These are phyloP conservation scores for Centroberyx gerrardi DNA, from an alignment of 2,797 vertebrate genomes.

Conservation along the genomic window DNA sequence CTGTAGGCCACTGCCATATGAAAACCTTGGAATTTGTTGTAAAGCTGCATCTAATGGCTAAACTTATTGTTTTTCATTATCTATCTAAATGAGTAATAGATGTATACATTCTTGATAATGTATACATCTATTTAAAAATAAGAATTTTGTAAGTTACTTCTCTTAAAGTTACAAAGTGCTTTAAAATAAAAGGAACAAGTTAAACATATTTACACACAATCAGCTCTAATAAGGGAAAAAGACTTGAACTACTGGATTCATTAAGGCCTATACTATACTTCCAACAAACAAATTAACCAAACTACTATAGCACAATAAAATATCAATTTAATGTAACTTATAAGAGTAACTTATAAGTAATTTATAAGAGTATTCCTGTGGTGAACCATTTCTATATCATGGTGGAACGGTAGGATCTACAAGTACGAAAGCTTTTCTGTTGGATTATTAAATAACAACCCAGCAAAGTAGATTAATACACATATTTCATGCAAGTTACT, in stretches of 20 bases:
- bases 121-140: background rate
- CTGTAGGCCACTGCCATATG: background rate
- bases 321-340: too few relatives aligned
- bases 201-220: background rate
- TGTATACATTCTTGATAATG: background rate
- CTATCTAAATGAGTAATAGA: background rate
- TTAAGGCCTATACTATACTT: background rate
- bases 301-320: too few relatives aligned
- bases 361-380: too few relatives aligned
- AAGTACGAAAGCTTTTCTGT: background rate
- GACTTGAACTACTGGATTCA: background rate
- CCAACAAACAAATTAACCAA: background rate
- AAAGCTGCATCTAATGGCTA: constrained; percentile 8
- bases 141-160: too few relatives aligned
- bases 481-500: constrained; percentile 20
- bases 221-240: background rate
- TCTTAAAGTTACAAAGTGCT: background rate
- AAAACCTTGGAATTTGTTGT: constrained; percentile 3
- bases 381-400: too few relatives aligned
- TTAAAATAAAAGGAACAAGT: background rate
- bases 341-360: too few relatives aligned
- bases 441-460: constrained; percentile 1
- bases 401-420: too few relatives aligned
- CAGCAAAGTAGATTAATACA: background rate
- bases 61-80: background rate